Evolutionary conservation across 2,888 invertebrate species (phyloP).

Genomic region (Microctonus hyperodae): DNA sequence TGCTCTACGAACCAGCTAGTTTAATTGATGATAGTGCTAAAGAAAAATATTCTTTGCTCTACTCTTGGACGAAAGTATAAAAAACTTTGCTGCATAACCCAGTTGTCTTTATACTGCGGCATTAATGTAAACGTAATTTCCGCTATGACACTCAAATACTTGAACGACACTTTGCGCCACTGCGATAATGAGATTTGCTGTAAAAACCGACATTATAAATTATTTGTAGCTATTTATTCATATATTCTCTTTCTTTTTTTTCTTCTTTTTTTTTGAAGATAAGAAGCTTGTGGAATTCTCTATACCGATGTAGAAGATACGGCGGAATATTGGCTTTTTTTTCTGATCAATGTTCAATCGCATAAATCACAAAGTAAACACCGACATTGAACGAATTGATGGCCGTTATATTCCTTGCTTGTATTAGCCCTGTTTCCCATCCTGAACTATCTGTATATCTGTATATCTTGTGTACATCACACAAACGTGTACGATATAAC

Average conservation of each 20-base stretch:
- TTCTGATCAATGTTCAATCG: conserved; percentile 46
- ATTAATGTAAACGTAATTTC: conserved; percentile 28
- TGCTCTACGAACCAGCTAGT: conserved; percentile 36
- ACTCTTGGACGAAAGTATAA: conserved; percentile 16
- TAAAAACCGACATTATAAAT: conserved; percentile 1
- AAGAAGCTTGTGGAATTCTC: too few relatives aligned
- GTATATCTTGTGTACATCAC: too few relatives aligned
- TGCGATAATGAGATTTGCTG: conserved; percentile 14
- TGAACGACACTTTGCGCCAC: neutral
- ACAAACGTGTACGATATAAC: neutral
- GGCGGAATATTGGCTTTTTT: neutral
- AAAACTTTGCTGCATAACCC: conserved; percentile 24
- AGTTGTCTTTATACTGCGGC: conserved; percentile 1
- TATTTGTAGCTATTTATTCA: neutral
- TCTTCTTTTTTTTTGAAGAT: too few relatives aligned
- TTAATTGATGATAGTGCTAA: neutral
- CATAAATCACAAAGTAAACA: conserved; percentile 57
- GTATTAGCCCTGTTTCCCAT: too few relatives aligned
- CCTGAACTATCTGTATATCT: too few relatives aligned
- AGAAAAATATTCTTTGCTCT: conserved; percentile 21
- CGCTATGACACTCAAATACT: neutral
- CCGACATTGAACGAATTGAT: conserved; percentile 49
- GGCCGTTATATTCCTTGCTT: too few relatives aligned
- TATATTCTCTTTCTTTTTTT: too few relatives aligned
- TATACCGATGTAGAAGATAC: neutral